phyloP scores from a whole-genome alignment of 2,888 invertebrate species.

The Trichopoda pennipes region DNA sequence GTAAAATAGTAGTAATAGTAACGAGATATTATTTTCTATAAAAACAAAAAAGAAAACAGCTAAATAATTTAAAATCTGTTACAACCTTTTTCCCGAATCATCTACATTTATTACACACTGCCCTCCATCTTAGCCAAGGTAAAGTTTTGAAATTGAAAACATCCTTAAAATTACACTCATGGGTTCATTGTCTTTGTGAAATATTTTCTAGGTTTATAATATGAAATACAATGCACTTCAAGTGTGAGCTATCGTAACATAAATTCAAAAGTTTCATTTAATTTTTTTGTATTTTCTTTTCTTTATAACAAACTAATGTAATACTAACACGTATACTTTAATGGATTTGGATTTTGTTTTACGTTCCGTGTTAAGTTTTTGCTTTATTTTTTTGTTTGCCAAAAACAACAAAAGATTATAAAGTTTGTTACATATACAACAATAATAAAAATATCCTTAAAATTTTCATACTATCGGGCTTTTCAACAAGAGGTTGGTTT shows the following conservation, averaged over 20 bases:
- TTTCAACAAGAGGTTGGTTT: too few relatives aligned
- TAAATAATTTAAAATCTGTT: conserved; percentile 54
- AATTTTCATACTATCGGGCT: neutral
- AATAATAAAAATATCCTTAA: conserved; percentile 28
- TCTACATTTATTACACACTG: neutral
- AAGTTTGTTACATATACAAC: conserved; percentile 44
- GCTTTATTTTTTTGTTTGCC: conserved; percentile 14
- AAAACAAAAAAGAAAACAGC: too few relatives aligned
- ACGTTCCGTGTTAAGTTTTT: neutral
- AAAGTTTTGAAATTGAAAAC: conserved; percentile 43
- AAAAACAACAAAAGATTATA: conserved; percentile 64
- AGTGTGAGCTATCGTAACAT: conserved; percentile 69
- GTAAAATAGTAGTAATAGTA: too few relatives aligned
- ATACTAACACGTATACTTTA: conserved; percentile 43
- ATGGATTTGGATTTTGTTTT: neutral
- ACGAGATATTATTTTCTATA: too few relatives aligned
- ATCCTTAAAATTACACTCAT: neutral
- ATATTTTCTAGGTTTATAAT: conserved; percentile 30
- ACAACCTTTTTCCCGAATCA: neutral
- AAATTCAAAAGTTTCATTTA: conserved; percentile 65
- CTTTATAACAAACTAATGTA: conserved; percentile 7
- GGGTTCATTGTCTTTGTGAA: conserved; percentile 48
- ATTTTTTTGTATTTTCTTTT: conserved; percentile 43
- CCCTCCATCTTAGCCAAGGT: conserved; percentile 3
- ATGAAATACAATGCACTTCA: conserved; percentile 71